Base-by-base conservation (phyloP, 2,797 vertebrate species). In the Gallinago nigripennis region DNA sequence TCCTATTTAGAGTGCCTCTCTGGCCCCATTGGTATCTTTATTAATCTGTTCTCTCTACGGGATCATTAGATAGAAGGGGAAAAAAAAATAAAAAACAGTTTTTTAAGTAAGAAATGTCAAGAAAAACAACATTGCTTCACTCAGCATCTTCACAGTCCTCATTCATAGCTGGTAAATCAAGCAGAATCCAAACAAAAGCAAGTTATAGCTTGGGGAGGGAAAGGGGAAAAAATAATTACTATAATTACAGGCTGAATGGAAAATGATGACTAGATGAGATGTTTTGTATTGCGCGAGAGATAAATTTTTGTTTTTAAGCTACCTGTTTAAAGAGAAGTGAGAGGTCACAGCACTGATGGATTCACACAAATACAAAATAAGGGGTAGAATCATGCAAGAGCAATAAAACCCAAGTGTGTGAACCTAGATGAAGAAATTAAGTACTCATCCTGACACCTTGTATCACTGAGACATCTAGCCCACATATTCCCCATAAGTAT, bases 11-110 rank as follows among this genome's bases (percentile, higher is more conserved):
- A 94, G 56, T 65, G 68, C 68, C 41, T 93, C 86, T 73, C 70
- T 90, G 91, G 77, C 91, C 95, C 92, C 81, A 76, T 48, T 73
- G 69, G 79, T 96, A 94, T 93, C 90, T 96, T 96, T 92, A 94
- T 94, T 95, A 94, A 66, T 37, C 41, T 96, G 71, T 45, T 88
- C 14, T 9, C 64, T 94, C 84, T 56, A 77, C 16, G 43, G 79
- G 31, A 88, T 39, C 66, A 82, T 66, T 91, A 96, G 41, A 84
- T 3, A 61, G 35, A 61, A 77, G 27, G 45, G n/a, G 46, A 25
- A 46, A 88, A 48, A 54, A 43, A 43, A 43, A 18, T 17, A 3
- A 28, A 24, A 24, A 46, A 19, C 18, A 43, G 37, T 69, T 92
- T 83, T 70, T 92, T 83, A 88, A 91, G 86, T 75, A 91, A 88